A percentile compares a stretch with the other conserved stretches of the same genome.
These are phyloP conservation scores for Auanema freiburgensis DNA, from an alignment of 2,888 invertebrate genomes.

Conservation along the genomic window DNA sequence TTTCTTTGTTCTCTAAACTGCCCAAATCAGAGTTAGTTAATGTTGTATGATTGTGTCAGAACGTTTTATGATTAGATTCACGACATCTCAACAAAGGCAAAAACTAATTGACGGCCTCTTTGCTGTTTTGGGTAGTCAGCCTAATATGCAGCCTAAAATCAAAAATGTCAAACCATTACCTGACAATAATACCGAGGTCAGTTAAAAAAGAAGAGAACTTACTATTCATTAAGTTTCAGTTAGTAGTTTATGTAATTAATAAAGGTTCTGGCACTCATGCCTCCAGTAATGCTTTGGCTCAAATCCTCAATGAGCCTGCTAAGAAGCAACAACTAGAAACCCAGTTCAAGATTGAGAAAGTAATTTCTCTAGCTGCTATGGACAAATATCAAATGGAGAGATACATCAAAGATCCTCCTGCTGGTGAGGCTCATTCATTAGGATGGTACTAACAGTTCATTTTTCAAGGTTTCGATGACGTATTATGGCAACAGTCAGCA, in stretches of 20 bases:
- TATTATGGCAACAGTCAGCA: constrained; percentile 94
- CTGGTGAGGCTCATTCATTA: constrained; percentile 23
- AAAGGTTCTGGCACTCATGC: constrained; percentile 69
- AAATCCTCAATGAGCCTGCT: constrained; percentile 71
- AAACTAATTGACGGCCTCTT: constrained; percentile 65
- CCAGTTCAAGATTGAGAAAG: constrained; percentile 33
- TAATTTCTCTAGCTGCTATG: constrained; percentile 34
- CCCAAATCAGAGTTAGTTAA: constrained; percentile 64
- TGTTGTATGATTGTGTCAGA: neutral
- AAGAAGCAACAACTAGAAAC: constrained; percentile 69
- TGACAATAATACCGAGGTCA: constrained; percentile 71
- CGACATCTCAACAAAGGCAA: constrained; percentile 71
- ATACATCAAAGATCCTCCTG: constrained; percentile 34
- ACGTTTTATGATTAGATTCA: neutral
- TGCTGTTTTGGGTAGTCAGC: constrained; percentile 54
- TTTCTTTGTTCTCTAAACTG: constrained; percentile 82
- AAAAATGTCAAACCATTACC: constrained; percentile 79
- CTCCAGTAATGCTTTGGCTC: constrained; percentile 65
- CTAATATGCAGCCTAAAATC: constrained; percentile 36
- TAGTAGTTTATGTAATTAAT: constrained; percentile 77
- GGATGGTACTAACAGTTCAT: neutral
- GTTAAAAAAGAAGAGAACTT: neutral
- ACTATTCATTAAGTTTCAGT: constrained; percentile 66
- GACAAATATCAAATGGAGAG: constrained; percentile 36
- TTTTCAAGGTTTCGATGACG: constrained; percentile 67